A percentile compares a stretch with the other conserved stretches of the same genome.
These are phyloP conservation scores for Drosophila subobscura DNA, from an alignment of 1,140 invertebrate genomes.

Conservation along the genomic window DNA sequence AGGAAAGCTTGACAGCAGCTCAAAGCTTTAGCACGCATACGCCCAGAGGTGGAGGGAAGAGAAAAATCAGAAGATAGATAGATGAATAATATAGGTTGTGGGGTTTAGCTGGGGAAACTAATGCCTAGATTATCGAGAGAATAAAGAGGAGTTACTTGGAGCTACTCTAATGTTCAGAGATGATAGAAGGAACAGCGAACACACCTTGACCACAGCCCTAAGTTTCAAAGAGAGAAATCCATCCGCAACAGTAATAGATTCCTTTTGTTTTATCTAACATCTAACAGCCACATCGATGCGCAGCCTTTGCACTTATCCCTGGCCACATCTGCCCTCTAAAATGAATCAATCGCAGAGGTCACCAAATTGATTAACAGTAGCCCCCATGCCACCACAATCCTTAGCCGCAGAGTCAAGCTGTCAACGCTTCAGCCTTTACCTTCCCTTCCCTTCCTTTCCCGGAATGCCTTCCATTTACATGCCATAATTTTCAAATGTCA, in stretches of 20 bases:
- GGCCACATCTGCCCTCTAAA: constrained; percentile 52
- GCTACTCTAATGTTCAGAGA: too few relatives aligned
- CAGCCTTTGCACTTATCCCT: constrained; percentile 61
- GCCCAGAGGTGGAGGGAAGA: constrained; percentile 49
- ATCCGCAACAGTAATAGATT: not conserved
- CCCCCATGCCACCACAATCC: constrained; percentile 16
- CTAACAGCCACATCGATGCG: constrained; percentile 35
- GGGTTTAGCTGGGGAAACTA: not conserved
- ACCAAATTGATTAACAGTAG: constrained; percentile 81
- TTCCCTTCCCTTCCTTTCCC: constrained; percentile 27
- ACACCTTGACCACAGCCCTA: too few relatives aligned
- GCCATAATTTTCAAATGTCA: constrained; percentile 82
- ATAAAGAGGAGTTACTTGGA: too few relatives aligned
- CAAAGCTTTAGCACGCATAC: constrained; percentile 74
- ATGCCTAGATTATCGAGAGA: too few relatives aligned
- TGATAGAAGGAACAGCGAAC: too few relatives aligned
- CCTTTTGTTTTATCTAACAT: constrained; percentile 8
- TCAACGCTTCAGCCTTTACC: constrained; percentile 54
- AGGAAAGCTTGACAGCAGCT: constrained; percentile 64
- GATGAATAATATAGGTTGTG: constrained; percentile 1
- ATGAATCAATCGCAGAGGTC: constrained; percentile 52
- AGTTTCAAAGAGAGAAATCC: not conserved
- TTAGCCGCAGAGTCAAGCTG: constrained; percentile 29
- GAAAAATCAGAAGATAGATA: not conserved
- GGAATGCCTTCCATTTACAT: constrained; percentile 79